Conservation (phyloP, 2,888 invertebrate species). For the Cephonodes hylas region DNA sequence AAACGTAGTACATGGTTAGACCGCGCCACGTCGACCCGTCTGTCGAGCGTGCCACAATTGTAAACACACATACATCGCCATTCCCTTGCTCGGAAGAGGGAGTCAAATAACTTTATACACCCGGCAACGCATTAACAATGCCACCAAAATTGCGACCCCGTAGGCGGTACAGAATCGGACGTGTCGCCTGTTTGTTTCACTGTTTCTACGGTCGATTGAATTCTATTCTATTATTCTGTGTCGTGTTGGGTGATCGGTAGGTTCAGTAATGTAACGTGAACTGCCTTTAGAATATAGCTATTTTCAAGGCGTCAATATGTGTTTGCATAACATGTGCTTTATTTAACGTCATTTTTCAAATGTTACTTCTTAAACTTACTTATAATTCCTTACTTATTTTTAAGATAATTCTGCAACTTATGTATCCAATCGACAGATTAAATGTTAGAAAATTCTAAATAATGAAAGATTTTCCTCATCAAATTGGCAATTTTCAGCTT, state of each 20-base stretch:
- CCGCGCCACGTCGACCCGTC: neutral
- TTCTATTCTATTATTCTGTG: neutral
- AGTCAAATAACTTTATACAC: neutral
- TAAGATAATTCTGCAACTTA: no score
- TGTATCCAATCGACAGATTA: no score
- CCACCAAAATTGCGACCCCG: neutral
- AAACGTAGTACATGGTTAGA: neutral
- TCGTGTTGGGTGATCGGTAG: neutral
- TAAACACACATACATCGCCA: no score
- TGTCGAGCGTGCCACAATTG: neutral
- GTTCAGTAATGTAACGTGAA: neutral
- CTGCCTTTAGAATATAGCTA: no score
- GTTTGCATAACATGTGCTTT: no score
- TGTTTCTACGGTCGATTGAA: neutral
- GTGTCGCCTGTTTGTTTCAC: neutral
- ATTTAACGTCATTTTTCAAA: no score
- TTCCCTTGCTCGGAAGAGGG: neutral
- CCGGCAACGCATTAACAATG: slow-evolving; percentile 1
- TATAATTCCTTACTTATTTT: no score
- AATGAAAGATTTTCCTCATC: no score
- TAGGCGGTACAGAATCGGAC: neutral
- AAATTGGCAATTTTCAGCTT: neutral
- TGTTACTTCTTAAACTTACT: no score
- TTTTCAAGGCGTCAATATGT: no score
- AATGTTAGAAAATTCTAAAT: no score